Evolutionary conservation across 2,888 invertebrate species (phyloP).

Genomic region (Trissonchulus sp.): DNA sequence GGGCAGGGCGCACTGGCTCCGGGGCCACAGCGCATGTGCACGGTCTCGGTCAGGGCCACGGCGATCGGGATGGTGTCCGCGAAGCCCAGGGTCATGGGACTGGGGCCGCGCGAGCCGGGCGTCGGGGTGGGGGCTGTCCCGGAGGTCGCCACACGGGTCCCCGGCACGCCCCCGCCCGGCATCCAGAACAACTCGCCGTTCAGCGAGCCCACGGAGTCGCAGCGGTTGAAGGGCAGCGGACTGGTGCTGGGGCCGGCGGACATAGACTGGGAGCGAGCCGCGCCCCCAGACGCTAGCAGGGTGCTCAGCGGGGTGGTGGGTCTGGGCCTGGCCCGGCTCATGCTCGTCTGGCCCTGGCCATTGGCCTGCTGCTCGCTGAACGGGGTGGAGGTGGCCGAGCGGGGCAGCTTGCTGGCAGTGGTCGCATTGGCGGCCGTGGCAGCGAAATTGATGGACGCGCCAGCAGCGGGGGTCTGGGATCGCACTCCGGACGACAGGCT

Average conservation of each 20-base stretch:
- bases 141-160: not conserved
- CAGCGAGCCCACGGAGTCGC: not conserved
- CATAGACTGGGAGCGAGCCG: not conserved
- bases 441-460: not conserved
- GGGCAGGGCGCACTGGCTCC: not conserved
- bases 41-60: conserved; percentile 22
- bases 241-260: not conserved
- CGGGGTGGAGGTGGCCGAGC: not conserved
- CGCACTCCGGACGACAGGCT: not conserved
- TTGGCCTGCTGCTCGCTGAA: not conserved
- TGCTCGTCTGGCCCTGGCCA: not conserved
- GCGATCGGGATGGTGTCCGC: conserved; percentile 17
- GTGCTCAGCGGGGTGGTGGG: not conserved
- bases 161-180: too few species aligned
- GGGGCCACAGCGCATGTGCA: not conserved
- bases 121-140: not conserved
- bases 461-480: not conserved
- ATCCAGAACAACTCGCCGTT: not conserved
- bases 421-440: not conserved
- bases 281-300: not conserved
- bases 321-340: not conserved
- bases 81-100: conserved; percentile 18
- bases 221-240: not conserved
- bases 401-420: not conserved
- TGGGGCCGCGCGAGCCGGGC: conserved; percentile 15